These are phyloP conservation scores for Oryzias celebensis DNA, from an alignment of 2,113 vertebrate species.

Conservation along the genomic window DNA sequence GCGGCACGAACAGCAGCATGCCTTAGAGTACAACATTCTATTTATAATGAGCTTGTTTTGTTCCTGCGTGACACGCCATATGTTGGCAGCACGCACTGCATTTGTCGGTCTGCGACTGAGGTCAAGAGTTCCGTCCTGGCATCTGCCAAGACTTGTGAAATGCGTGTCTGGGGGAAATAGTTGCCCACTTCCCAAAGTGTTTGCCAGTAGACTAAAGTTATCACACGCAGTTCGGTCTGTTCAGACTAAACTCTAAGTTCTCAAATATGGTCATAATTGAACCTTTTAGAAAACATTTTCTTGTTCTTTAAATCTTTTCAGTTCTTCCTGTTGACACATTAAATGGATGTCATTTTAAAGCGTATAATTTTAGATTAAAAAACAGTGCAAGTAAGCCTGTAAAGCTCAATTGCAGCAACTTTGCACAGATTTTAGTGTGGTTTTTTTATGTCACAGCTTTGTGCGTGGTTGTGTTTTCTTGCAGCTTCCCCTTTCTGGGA, in stretches of 20 bases:
- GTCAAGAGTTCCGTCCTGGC: slow-evolving; percentile 42
- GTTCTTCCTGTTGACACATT: too few relatives aligned
- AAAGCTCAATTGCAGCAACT: too few relatives aligned
- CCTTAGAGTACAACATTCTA: slow-evolving; percentile 34
- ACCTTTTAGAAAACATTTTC: too few relatives aligned
- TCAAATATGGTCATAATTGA: too few relatives aligned
- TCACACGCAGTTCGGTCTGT: too few relatives aligned
- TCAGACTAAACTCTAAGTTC: too few relatives aligned
- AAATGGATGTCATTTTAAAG: too few relatives aligned
- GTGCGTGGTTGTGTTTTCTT: slow-evolving; percentile 44
- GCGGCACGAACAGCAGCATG: slow-evolving; percentile 42
- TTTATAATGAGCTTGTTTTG: slow-evolving; percentile 51
- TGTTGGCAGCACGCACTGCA: slow-evolving; percentile 46
- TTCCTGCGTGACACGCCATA: slow-evolving; percentile 46
- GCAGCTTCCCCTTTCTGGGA: slow-evolving; percentile 25
- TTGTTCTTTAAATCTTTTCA: too few relatives aligned
- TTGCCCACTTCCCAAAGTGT: slow-evolving; percentile 37
- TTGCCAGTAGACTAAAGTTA: not conserved
- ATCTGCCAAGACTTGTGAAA: slow-evolving; percentile 50
- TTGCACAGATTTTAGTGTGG: too few relatives aligned
- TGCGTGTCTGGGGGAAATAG: slow-evolving; percentile 25
- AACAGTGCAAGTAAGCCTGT: too few relatives aligned
- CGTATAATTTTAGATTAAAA: too few relatives aligned
- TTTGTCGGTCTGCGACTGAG: slow-evolving; percentile 55
- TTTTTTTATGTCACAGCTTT: slow-evolving; percentile 3